Conservation (phyloP, 2,888 invertebrate genomes). For the Scaptomyza caliginosa region DNA sequence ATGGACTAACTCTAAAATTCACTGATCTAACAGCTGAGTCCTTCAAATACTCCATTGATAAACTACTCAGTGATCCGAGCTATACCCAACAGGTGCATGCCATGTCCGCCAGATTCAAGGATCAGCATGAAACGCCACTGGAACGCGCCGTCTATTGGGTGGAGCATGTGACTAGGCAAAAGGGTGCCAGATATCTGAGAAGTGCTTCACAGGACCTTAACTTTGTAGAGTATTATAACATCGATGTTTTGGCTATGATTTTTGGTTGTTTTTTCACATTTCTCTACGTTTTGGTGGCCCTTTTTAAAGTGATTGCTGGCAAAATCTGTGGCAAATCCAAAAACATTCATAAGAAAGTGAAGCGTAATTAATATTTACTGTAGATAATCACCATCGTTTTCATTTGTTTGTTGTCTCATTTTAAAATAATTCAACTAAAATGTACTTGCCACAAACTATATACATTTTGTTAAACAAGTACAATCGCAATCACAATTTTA, state of each 20-base stretch:
- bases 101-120: constrained; percentile 73
- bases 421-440: neutral
- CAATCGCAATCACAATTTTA: too few species aligned
- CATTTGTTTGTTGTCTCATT: too few species aligned
- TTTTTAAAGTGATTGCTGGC: neutral
- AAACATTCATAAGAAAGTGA: constrained; percentile 15
- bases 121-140: constrained; percentile 76
- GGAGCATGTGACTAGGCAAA: constrained; percentile 80
- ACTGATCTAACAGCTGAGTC: constrained; percentile 75
- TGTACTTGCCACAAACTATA: too few species aligned
- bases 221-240: constrained; percentile 76
- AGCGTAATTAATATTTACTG: constrained; percentile 11
- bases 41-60: constrained; percentile 65
- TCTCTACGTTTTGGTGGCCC: neutral
- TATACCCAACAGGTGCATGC: constrained; percentile 49
- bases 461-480: too few species aligned
- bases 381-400: neutral
- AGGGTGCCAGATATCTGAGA: constrained; percentile 81
- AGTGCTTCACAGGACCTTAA: constrained; percentile 76
- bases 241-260: constrained; percentile 73
- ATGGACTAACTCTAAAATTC: constrained; percentile 82
- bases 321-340: neutral
- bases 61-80: constrained; percentile 59
- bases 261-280: constrained; percentile 31
- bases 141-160: constrained; percentile 80